Base-by-base conservation (phyloP, 2,888 invertebrate species). In the Phyllotreta cruciferae region DNA sequence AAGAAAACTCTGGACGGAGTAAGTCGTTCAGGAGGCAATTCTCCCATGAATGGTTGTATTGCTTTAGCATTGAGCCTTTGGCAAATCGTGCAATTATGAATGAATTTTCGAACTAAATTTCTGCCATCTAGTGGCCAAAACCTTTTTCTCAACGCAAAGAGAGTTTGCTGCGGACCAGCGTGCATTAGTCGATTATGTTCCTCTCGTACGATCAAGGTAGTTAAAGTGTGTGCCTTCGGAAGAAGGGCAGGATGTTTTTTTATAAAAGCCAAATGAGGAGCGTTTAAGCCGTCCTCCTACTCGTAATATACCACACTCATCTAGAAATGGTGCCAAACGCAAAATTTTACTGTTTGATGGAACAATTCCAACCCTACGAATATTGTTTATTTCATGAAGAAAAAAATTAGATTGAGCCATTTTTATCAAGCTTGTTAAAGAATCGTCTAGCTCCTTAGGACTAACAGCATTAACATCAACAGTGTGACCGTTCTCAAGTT, bases 241-340 rank as follows among this genome's bases (percentile, higher is more conserved):
- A 61, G 39, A 44, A 61, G 41, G 6, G 35, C 44, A 10, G 56
- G 64, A 53, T 47, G 36, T 52, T 61, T 56, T n/a, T 38, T 56
- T 36, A 38, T 60, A 10, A n/a, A 24, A 50, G 6, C 13, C 9
- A 56, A 56, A 44, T 4, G 36, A n/a, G 14, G 60, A 50, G 14
- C 61, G 44, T n/a, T 54, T 62, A 7, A 69, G 34, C 41, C 67
- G 11, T 13, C 67, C 70, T 3, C 65, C 69, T 5, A 70, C 66
- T 7, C 66, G 38, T 7, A 67, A 34, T 13, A 66, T 6, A 14
- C 39, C 41, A 38, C 44, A 11, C 0, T 62, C 10, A 41, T 65
- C 58, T 6, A 70, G 36, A 57, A 69, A 67, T 7, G 66, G 67
- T 53, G 58, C 56, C 24, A 64, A 13, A 5, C 44, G 13, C 14